Evolutionary conservation across 2,888 invertebrate species (phyloP).

Genomic region (Lottia gigantea): DNA sequence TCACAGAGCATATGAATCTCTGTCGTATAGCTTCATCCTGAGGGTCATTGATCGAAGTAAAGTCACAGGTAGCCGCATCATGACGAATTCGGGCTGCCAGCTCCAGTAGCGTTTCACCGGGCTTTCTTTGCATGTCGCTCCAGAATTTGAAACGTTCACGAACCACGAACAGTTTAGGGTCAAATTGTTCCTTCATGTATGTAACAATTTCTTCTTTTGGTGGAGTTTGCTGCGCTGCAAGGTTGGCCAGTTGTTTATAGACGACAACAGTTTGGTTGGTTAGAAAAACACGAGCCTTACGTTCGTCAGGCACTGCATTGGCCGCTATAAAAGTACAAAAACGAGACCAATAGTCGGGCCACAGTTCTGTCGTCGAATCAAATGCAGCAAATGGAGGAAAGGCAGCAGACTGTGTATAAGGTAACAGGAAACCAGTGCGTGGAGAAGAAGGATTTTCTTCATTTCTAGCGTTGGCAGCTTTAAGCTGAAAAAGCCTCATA

Average conservation of each 20-base stretch:
- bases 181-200: constrained; percentile 9
- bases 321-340: constrained; percentile 1
- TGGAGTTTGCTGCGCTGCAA: constrained; percentile 5
- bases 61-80: constrained; percentile 17
- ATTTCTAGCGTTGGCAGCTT: too few species aligned
- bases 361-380: constrained; percentile 1
- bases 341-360: constrained; percentile 9
- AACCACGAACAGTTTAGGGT: constrained; percentile 12
- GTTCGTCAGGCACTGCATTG: neutral
- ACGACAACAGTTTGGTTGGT: neutral
- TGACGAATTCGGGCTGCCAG: constrained; percentile 13
- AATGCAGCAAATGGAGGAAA: neutral
- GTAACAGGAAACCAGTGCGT: too few species aligned
- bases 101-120: constrained; percentile 12
- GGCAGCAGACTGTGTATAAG: too few species aligned
- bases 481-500: too few species aligned
- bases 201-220: neutral
- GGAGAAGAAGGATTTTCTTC: too few species aligned
- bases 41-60: constrained; percentile 11
- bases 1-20: constrained; percentile 12
- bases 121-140: constrained; percentile 14
- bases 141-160: constrained; percentile 15
- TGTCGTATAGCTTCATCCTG: constrained; percentile 10
- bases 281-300: neutral
- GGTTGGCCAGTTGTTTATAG: neutral